Conservation (phyloP, 2,888 invertebrate genomes). For the Timema cristinae region DNA sequence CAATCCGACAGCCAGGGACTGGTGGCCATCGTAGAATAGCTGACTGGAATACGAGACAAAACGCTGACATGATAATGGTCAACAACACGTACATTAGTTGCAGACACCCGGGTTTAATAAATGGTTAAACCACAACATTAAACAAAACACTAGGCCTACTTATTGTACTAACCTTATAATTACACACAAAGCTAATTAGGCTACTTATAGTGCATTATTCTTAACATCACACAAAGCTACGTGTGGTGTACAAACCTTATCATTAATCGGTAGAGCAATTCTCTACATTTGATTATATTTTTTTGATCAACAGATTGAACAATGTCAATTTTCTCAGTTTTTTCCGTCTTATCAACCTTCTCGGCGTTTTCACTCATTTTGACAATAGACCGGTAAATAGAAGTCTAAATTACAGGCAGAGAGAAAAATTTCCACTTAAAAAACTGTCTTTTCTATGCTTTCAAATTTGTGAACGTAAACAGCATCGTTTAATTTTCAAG, state of each 20-base stretch:
- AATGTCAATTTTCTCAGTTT: background rate
- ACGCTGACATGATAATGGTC: too few species aligned
- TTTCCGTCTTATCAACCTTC: too few species aligned
- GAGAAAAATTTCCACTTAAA: too few species aligned
- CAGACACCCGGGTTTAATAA: background rate
- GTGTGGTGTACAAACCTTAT: constrained; percentile 64
- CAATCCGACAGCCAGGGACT: constrained; percentile 82
- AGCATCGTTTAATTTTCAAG: too few species aligned
- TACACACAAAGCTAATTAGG: constrained; percentile 11
- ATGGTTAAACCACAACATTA: background rate
- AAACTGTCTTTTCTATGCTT: too few species aligned
- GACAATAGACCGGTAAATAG: too few species aligned
- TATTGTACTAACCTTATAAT: constrained; percentile 6
- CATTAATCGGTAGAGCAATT: constrained; percentile 83
- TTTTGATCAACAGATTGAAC: constrained; percentile 42
- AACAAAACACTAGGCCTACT: background rate
- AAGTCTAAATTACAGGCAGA: too few species aligned
- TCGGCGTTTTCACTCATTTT: too few species aligned
- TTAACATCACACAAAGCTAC: background rate
- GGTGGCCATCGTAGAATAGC: constrained; percentile 95
- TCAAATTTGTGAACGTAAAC: too few species aligned
- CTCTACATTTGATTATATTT: constrained; percentile 83
- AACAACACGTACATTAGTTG: too few species aligned
- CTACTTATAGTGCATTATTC: background rate
- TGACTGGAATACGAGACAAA: constrained; percentile 62